Percentiles rank a stretch among this genome's conserved stretches.
Conservation (phyloP, 2,113 vertebrate genomes). For the Rhinogobius similis region DNA sequence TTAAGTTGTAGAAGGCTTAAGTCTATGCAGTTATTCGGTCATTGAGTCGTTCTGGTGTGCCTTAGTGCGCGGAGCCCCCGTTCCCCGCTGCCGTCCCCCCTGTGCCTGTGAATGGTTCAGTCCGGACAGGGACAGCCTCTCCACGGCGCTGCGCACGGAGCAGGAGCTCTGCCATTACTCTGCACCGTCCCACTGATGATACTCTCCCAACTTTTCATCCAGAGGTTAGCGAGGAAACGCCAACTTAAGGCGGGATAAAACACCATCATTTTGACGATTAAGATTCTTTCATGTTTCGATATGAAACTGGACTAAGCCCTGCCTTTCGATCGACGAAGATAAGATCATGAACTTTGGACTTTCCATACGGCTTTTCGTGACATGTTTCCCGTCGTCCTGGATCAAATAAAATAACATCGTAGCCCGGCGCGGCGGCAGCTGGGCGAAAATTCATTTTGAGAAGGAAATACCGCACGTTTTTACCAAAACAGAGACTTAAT, state of each 20-base stretch:
- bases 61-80: not conserved
- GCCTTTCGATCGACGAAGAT: slow-evolving; percentile 47
- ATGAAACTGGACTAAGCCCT: slow-evolving; percentile 35
- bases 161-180: slow-evolving; percentile 68
- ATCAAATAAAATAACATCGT: slow-evolving; percentile 72
- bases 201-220: slow-evolving; percentile 66
- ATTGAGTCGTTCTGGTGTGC: accelerated
- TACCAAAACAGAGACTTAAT: slow-evolving; percentile 44
- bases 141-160: slow-evolving; percentile 72
- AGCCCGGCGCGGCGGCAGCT: slow-evolving; percentile 81
- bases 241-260: slow-evolving; percentile 17
- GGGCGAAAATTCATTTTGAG: slow-evolving; percentile 65
- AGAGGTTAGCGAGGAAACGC: slow-evolving; percentile 48
- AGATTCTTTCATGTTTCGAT: slow-evolving; percentile 47
- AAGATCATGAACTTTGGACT: slow-evolving; percentile 82
- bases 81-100: slow-evolving; percentile 43
- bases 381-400: slow-evolving; percentile 73
- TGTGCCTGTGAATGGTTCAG: slow-evolving; percentile 61
- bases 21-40: accelerated
- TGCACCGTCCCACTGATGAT: slow-evolving; percentile 56
- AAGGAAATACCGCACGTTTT: slow-evolving; percentile 59
- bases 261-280: not conserved
- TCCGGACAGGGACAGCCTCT: slow-evolving; percentile 69
- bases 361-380: slow-evolving; percentile 65
- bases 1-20: accelerated